Evolutionary conservation across 2,888 invertebrate genomes (phyloP).

Genomic region (Heliothis peltigera): DNA sequence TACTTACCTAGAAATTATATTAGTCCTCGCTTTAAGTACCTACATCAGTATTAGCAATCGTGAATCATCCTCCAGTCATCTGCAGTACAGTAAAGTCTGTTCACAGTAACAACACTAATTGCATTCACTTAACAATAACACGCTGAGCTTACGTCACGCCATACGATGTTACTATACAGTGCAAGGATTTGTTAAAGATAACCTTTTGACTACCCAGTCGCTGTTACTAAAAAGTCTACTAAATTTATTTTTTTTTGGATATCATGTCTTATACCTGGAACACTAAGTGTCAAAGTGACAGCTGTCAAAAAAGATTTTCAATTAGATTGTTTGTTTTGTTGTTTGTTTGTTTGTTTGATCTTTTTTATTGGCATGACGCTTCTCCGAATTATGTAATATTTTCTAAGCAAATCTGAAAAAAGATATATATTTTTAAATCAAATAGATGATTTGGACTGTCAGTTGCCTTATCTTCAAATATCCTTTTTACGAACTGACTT

Average conservation of each 20-base stretch:
- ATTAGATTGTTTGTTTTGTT: too few species aligned
- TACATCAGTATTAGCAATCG: constrained; percentile 30
- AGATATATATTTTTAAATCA: too few species aligned
- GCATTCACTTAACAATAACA: constrained; percentile 39
- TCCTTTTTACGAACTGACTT: too few species aligned
- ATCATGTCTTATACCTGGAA: neutral
- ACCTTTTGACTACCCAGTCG: neutral
- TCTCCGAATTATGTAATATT: too few species aligned
- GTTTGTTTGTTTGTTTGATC: too few species aligned
- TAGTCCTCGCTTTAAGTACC: too few species aligned
- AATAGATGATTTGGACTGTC: too few species aligned
- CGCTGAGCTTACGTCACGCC: constrained; percentile 30
- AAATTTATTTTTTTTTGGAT: neutral
- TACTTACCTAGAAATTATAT: too few species aligned
- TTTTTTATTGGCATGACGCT: too few species aligned
- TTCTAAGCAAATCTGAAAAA: too few species aligned
- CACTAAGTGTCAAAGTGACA: neutral
- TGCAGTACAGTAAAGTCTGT: constrained; percentile 28
- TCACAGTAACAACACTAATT: constrained; percentile 52
- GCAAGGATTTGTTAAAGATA: constrained; percentile 1
- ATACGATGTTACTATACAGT: neutral
- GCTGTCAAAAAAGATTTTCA: neutral
- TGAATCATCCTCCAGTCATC: constrained; percentile 40
- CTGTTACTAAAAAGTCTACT: neutral
- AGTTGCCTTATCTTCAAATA: too few species aligned